phyloP scores from a whole-genome alignment of 2,797 vertebrate species.

The Pelochelys cantorii region DNA sequence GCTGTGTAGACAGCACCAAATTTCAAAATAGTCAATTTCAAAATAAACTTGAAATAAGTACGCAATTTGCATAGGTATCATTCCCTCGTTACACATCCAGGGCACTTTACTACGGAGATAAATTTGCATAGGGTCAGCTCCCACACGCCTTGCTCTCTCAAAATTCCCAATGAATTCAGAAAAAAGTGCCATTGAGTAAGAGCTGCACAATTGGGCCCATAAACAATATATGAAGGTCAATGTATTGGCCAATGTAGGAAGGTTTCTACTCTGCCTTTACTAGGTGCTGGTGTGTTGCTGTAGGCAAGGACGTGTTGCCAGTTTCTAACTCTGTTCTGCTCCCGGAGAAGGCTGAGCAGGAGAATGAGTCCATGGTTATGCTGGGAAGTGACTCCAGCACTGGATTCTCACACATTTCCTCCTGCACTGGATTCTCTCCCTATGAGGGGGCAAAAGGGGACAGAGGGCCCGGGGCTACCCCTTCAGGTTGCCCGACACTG shows the following conservation, averaged over 20 bases:
- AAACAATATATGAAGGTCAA: not conserved
- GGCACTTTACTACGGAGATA: fast-evolving
- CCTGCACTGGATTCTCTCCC: too few relatives aligned
- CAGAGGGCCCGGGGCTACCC: not conserved
- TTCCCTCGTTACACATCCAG: not conserved
- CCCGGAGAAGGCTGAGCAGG: fast-evolving
- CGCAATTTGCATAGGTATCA: too few relatives aligned
- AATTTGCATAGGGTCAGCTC: not conserved
- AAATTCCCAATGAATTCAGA: not conserved
- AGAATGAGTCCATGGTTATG: fast-evolving
- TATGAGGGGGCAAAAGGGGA: not conserved
- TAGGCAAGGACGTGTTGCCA: fast-evolving
- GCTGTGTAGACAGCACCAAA: not conserved
- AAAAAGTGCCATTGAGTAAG: not conserved
- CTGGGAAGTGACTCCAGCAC: fast-evolving
- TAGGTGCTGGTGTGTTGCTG: fast-evolving
- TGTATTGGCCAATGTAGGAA: not conserved
- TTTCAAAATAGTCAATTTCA: too few relatives aligned
- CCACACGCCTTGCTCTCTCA: not conserved
- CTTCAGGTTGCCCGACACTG: not conserved
- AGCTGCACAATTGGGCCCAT: not conserved
- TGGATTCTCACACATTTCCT: too few relatives aligned
- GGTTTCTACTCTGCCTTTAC: not conserved
- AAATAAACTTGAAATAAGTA: too few relatives aligned
- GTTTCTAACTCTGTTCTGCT: fast-evolving